These are phyloP conservation scores for Florisuga fusca DNA, from an alignment of 2,797 vertebrate species.

Conservation along the genomic window DNA sequence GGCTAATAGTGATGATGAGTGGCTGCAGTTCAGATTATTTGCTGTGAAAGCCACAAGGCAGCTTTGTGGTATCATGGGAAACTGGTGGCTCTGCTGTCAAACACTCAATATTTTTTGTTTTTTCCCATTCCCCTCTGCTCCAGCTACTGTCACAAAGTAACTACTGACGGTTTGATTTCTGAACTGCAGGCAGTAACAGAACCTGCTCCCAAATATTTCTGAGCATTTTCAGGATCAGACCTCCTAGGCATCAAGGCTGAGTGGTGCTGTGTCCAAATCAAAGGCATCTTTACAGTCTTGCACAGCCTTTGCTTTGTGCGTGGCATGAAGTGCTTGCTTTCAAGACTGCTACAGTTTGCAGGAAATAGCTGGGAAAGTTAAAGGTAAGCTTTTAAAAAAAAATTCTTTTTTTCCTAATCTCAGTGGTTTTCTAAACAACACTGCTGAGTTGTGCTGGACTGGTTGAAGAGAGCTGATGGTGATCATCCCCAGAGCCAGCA, in stretches of 20 bases:
- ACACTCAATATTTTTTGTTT: neutral
- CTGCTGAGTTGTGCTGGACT: neutral
- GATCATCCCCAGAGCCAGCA: neutral
- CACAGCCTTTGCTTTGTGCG: neutral
- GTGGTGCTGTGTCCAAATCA: accelerated
- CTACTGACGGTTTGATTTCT: neutral
- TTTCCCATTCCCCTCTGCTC: neutral
- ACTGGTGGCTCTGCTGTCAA: neutral
- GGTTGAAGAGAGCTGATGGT: neutral
- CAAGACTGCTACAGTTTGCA: neutral
- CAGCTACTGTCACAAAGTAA: neutral
- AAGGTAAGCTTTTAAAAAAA: neutral
- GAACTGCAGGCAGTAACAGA: no score
- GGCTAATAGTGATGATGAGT: neutral
- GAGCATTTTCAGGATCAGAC: neutral
- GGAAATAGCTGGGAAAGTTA: neutral
- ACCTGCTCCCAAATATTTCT: neutral
- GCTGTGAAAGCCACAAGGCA: neutral
- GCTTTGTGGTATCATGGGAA: neutral
- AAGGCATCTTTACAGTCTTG: neutral
- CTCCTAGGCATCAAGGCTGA: neutral
- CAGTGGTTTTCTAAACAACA: accelerated
- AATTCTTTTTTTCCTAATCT: neutral
- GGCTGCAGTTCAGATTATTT: neutral
- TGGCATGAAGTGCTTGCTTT: neutral